Evolutionary conservation across 2,888 invertebrate species (phyloP), one percentile per base, ranked within the genome.

Genomic region (Galerucella nymphaeae): DNA sequence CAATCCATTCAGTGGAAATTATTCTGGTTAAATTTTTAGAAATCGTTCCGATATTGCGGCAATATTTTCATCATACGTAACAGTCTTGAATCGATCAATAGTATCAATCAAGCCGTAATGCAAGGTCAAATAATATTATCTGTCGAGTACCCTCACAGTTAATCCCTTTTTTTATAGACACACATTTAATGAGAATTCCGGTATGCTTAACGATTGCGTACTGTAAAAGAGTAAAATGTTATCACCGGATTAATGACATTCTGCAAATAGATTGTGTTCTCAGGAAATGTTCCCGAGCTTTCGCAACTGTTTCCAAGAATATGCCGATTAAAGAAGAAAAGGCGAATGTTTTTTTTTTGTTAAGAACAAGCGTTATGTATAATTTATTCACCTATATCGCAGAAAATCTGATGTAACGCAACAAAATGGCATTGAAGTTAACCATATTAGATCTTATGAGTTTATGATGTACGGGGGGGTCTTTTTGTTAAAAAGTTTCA

Each of bases 321-420:
- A 72, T 70, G 67, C 71, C 20, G 70, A 63, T 53, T 55, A 66
- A 42, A 67, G 65, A 70, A 71, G 42, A 75, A 71, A 75, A 75
- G 75, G 73, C 65, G 72, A 67, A 72, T 70, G 72, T 66, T 66
- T 58, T 58, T 66, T 66, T 58, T 58, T 67, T 63, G 53, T 53
- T 50, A 64, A 55, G 62, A 68, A 75, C 69, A 71, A 62, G 41
- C 71, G 62, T 70, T 71, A 64, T 61, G 70, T 53, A 55, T 70
- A 70, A 73, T 76, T 68, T 71, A 76, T 77, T 70, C 74, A 70
- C 50, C 53, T 41, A 75, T 72, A 62, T 73, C 72, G 72, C 72
- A 71, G 57, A 41, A 23, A 55, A 38, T 16, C 58, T 69, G 57
- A 71, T 74, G 74, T 71, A 66, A 71, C 65, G 62, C 42, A 58